Evolutionary conservation across 2,888 invertebrate species (phyloP).

Genomic region (Syrphus vitripennis): DNA sequence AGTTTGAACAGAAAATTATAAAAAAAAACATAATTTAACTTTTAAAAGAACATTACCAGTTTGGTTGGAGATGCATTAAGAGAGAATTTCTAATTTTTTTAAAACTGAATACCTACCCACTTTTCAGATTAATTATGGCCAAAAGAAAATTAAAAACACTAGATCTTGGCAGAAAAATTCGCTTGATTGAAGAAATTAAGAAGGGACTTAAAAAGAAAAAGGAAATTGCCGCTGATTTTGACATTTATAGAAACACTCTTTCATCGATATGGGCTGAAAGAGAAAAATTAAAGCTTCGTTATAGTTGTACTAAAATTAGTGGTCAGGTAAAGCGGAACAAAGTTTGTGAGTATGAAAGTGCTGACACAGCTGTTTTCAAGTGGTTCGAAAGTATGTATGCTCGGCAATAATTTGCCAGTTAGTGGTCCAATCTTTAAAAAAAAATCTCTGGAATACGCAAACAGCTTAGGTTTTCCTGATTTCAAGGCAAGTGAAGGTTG

Average conservation of each 20-base stretch:
- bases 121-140: conserved; percentile 17
- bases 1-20: not conserved
- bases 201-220: not conserved
- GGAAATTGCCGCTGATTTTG: too few species aligned
- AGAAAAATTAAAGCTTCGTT: not conserved
- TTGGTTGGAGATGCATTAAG: not conserved
- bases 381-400: too few species aligned
- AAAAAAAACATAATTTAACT: not conserved
- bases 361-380: not conserved
- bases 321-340: too few species aligned
- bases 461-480: not conserved
- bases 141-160: conserved; percentile 13
- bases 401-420: not conserved
- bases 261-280: not conserved
- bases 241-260: not conserved
- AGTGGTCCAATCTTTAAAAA: not conserved
- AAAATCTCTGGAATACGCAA: not conserved
- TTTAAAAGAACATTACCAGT: not conserved
- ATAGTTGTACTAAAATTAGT: too few species aligned
- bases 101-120: too few species aligned
- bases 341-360: not conserved
- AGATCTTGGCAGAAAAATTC: not conserved
- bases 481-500: not conserved
- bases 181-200: not conserved
- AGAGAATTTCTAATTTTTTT: not conserved